Conservation (phyloP, 2,113 vertebrate genomes). For the Anarhynchus alexandrinus region DNA sequence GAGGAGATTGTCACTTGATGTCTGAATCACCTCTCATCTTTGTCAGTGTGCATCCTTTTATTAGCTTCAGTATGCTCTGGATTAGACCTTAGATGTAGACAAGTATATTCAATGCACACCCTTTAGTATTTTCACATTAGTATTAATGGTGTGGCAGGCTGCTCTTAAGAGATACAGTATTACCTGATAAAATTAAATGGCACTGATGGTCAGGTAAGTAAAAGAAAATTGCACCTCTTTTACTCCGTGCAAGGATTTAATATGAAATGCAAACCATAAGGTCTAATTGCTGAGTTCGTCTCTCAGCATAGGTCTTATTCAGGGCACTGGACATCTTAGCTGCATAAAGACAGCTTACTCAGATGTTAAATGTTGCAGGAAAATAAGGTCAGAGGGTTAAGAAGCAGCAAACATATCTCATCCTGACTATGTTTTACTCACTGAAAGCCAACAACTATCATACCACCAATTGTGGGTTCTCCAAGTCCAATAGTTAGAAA, state of each 20-base stretch:
- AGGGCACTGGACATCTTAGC: not conserved
- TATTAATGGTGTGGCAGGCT: not conserved
- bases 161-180: not conserved
- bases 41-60: slow-evolving; percentile 8
- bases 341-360: not conserved
- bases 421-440: not conserved
- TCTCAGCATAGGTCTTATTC: not conserved
- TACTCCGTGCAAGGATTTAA: not conserved
- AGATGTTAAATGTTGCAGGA: not conserved
- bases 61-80: slow-evolving; percentile 2
- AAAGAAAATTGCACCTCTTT: not conserved
- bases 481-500: not conserved
- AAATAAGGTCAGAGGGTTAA: not conserved
- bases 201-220: not conserved
- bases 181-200: not conserved
- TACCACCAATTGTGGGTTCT: not conserved
- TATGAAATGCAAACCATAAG: not conserved
- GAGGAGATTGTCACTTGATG: slow-evolving; percentile 40
- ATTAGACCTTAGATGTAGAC: not conserved
- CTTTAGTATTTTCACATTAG: slow-evolving; percentile 1
- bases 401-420: not conserved
- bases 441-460: not conserved
- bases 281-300: not conserved
- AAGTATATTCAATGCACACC: not conserved
- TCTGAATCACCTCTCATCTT: slow-evolving; percentile 45